Conservation (phyloP, 1,140 invertebrate genomes). For the Hyphantria cunea region DNA sequence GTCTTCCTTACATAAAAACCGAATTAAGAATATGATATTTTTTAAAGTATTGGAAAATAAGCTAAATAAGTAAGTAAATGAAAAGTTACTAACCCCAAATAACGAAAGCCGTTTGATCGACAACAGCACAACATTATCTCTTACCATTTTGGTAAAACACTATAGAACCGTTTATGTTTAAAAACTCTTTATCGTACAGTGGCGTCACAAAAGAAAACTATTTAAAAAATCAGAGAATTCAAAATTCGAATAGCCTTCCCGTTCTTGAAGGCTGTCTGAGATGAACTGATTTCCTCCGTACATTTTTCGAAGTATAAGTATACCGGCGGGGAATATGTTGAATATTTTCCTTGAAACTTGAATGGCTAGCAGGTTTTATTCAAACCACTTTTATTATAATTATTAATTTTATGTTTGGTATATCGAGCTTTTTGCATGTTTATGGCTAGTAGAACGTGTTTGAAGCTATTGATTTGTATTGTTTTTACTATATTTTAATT, state of each 20-base stretch:
- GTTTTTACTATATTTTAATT: no score
- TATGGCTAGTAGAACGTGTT: no score
- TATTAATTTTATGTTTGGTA: no score
- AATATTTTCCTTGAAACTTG: slow-evolving; percentile 13
- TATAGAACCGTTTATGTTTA: neutral
- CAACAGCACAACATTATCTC: slow-evolving; percentile 30
- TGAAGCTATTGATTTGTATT: no score
- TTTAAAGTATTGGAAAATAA: neutral
- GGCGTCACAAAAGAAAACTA: neutral
- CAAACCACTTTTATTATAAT: no score
- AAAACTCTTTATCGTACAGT: neutral
- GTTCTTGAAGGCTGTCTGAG: slow-evolving; percentile 16
- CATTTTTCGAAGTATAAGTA: slow-evolving; percentile 16
- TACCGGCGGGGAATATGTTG: slow-evolving; percentile 3
- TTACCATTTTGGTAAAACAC: slow-evolving; percentile 28
- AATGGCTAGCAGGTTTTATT: no score
- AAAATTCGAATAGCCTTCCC: slow-evolving; percentile 7
- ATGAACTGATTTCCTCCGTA: slow-evolving; percentile 13
- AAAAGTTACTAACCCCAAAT: slow-evolving; percentile 27
- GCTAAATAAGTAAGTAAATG: slow-evolving; percentile 1
- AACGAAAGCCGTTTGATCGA: slow-evolving; percentile 32
- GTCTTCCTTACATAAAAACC: no score
- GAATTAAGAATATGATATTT: no score
- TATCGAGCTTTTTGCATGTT: no score
- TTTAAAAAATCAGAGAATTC: neutral